Conservation (phyloP, 2,113 vertebrate genomes). For the Callocephalon fimbriatum region DNA sequence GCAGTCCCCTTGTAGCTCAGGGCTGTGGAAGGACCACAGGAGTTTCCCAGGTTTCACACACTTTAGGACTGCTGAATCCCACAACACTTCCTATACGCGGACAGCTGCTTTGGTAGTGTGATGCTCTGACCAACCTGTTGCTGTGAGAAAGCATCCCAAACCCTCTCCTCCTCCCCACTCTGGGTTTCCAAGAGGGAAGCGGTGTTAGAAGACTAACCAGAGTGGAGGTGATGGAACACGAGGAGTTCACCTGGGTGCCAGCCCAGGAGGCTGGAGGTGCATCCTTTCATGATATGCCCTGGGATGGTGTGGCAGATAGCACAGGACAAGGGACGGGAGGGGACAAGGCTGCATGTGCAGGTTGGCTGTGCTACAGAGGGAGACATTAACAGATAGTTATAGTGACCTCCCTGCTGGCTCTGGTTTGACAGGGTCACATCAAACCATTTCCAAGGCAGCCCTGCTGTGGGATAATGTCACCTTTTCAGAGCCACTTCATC, state of each 20-base stretch:
- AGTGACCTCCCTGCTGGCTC: not conserved
- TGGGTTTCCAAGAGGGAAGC: not conserved
- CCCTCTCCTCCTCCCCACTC: not conserved
- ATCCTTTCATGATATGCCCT: not conserved
- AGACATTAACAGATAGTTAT: rapidly evolving
- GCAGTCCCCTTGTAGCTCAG: not conserved
- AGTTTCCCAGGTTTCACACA: not conserved
- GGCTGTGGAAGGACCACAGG: not conserved
- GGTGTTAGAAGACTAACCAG: not conserved
- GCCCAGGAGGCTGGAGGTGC: not conserved
- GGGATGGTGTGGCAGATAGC: rapidly evolving
- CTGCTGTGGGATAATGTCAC: not conserved
- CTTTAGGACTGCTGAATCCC: not conserved
- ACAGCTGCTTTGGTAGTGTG: not conserved
- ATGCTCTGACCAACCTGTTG: not conserved
- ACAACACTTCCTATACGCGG: not conserved
- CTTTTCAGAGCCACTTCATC: not conserved
- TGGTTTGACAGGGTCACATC: not conserved
- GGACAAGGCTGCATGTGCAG: too few species aligned
- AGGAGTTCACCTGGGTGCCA: not conserved
- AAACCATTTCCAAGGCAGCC: not conserved
- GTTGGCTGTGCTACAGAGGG: not conserved
- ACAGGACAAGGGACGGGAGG: not conserved
- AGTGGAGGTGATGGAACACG: not conserved
- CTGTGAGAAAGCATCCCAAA: not conserved